phyloP scores from a whole-genome alignment of 2,888 invertebrate genomes.

The Xylophagus ater region DNA sequence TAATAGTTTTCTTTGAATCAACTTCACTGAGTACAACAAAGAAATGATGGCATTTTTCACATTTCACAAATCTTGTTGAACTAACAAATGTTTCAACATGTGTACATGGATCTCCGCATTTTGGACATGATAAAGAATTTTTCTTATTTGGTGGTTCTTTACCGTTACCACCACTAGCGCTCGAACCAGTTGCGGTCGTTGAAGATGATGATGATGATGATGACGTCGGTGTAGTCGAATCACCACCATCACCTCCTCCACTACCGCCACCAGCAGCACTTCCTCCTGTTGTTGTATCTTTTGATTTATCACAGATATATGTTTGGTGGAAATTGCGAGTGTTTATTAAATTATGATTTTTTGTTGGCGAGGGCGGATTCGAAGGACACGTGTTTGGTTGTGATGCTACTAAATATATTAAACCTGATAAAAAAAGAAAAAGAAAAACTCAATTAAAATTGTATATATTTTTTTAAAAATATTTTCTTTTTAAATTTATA shows the following conservation, averaged over 20 bases:
- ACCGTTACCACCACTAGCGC: slow-evolving; percentile 40
- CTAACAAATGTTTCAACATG: slow-evolving; percentile 96
- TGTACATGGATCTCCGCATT: slow-evolving; percentile 94
- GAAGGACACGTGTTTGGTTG: slow-evolving; percentile 10
- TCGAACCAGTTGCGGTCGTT: slow-evolving; percentile 18
- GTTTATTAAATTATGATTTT: no score
- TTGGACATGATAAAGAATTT: slow-evolving; percentile 79
- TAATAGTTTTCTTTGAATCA: slow-evolving; percentile 76
- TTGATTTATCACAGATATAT: slow-evolving; percentile 21
- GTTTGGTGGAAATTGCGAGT: slow-evolving; percentile 19
- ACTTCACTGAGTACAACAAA: slow-evolving; percentile 91
- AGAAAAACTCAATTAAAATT: background rate
- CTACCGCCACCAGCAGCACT: slow-evolving; percentile 3
- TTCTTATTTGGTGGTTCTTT: slow-evolving; percentile 49
- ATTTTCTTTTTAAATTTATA: no score
- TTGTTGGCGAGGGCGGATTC: no score
- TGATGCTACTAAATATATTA: slow-evolving; percentile 16
- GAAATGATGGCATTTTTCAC: slow-evolving; percentile 96
- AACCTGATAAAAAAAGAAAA: slow-evolving; percentile 10
- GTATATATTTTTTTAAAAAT: no score
- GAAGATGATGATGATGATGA: slow-evolving; percentile 10
- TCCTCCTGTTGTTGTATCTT: slow-evolving; percentile 14
- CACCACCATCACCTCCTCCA: background rate
- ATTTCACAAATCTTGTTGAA: slow-evolving; percentile 93
- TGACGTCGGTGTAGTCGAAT: no score